Base-by-base conservation (phyloP, 1,140 invertebrate species). In the Apis cerana region DNA sequence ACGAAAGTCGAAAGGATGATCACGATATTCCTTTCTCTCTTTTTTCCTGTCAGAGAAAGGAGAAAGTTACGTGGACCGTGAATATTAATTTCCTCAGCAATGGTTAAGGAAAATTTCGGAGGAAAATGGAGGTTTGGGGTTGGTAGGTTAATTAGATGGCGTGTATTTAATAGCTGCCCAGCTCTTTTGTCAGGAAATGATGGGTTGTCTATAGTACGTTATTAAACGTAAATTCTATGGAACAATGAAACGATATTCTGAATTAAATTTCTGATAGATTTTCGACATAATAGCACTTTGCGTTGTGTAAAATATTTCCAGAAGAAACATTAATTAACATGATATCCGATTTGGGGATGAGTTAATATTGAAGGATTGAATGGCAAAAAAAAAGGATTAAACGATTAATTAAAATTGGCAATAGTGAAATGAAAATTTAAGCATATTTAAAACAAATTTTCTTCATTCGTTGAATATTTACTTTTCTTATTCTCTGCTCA, bases 21-120 rank as follows among this genome's bases (percentile, higher is more conserved):
- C 19, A 67, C 58, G n/a, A 70, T 65, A 54, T 71, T 76, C 65
- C 84, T 85, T 85, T 69, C 23, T 61, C 50, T 67, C 56, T 23
- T 48, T 59, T 75, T 67, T 76, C 61, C 59, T 43, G 74, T 75
- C 79, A 56, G 58, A 58, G 52, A 48, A 21, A 17, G 54, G 61
- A 65, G 64, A 52, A 83, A 86, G 80, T 86, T 86, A 85, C 74
- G 52, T 72, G 21, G 19, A 79, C 54, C 65, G 23, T n/a, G 56
- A 64, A 68, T 75, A 62, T 52, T 75, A 75, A 78, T 83, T 67
- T 65, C 27, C 48, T 52, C 11, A 52, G 62, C 65, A 50, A 59
- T 21, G n/a, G 21, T 56, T 1, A 48, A 17, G 5, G 43, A 59
- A 61, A 43, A 54, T 58, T 82, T 70, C 64, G 56, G n/a, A 21